These are phyloP conservation scores for Balaeniceps rex DNA, from an alignment of 2,113 vertebrate species.

Conservation along the genomic window DNA sequence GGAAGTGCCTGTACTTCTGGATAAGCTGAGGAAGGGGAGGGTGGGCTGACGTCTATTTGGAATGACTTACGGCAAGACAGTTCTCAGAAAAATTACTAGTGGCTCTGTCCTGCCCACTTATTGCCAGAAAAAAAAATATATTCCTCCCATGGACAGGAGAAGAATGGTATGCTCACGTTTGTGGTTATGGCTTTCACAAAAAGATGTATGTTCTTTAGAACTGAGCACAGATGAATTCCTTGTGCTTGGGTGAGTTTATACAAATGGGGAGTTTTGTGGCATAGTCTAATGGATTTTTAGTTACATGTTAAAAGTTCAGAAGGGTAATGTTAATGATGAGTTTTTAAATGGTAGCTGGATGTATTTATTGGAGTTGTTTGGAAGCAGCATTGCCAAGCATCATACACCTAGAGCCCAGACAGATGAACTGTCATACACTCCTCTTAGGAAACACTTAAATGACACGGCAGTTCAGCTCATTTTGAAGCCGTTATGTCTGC, in stretches of 20 bases:
- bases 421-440: background rate
- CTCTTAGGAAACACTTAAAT: background rate
- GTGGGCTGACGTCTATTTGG: background rate
- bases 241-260: background rate
- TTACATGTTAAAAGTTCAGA: background rate
- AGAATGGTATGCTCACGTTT: background rate
- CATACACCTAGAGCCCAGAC: background rate
- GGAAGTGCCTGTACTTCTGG: background rate
- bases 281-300: background rate
- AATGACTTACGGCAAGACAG: background rate
- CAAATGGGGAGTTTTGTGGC: background rate
- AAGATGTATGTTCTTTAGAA: background rate
- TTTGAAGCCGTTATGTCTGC: background rate
- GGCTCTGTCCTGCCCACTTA: background rate
- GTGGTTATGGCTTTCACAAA: background rate
- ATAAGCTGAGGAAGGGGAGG: background rate
- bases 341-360: background rate
- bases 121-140: background rate
- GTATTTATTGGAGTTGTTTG: background rate
- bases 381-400: background rate
- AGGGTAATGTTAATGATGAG: background rate
- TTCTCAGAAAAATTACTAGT: background rate
- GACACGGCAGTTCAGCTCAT: background rate
- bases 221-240: background rate
- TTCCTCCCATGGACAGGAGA: background rate